phyloP scores from a whole-genome alignment of 2,888 invertebrate genomes.

The Laothoe populi region DNA sequence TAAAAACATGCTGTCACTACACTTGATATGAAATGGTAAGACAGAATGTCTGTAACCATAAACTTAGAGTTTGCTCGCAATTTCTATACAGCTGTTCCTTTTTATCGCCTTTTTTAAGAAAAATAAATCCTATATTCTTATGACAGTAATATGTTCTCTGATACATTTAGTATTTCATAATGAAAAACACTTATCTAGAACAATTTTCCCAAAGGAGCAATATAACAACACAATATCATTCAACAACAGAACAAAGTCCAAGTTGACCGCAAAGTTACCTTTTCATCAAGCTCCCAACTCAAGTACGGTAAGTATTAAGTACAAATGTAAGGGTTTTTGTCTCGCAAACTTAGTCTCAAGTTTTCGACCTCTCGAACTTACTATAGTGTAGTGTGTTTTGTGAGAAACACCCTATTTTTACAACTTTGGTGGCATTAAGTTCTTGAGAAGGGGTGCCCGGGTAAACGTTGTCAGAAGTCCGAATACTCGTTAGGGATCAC shows the following conservation, averaged over 20 bases:
- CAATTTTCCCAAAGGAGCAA: neutral
- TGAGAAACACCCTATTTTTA: neutral
- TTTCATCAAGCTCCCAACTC: conserved; percentile 6
- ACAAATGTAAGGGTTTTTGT: conserved; percentile 21
- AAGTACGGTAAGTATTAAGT: conserved; percentile 14
- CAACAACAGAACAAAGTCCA: neutral
- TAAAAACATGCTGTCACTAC: no score
- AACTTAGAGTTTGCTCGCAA: no score
- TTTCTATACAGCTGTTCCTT: no score
- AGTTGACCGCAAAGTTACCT: conserved; percentile 11
- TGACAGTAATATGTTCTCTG: no score
- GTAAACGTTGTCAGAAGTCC: neutral
- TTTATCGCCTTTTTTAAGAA: no score
- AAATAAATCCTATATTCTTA: no score
- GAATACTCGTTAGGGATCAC: neutral
- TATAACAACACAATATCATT: neutral
- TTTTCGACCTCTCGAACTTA: conserved; percentile 1
- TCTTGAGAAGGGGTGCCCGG: no score
- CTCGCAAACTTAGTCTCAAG: neutral
- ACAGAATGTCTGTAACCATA: no score
- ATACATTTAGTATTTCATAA: no score
- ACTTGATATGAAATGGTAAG: no score
- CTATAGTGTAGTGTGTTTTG: neutral
- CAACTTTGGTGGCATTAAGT: neutral
- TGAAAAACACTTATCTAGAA: no score